Base-by-base conservation (phyloP, 2,797 vertebrate species). In the Erpetoichthys calabaricus region DNA sequence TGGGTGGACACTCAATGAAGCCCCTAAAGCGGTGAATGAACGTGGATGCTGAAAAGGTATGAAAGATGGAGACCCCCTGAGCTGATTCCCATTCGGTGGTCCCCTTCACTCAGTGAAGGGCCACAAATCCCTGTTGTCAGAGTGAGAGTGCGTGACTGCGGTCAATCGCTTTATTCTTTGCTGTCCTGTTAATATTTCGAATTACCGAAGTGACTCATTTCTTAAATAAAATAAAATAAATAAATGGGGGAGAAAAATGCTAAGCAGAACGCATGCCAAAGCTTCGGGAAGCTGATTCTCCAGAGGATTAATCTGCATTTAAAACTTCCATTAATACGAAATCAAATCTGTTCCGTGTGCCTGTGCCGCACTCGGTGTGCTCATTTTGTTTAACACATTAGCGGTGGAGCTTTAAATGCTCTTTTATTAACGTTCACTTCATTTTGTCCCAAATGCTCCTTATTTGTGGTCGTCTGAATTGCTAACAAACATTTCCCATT, bases 291-390 rank as follows among this genome's bases (percentile, higher is more conserved):
- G 82, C 81, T 77, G 77, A 81, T 84, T 89, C 84, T 80, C 77
- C 53, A 81, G 86, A 84, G 80, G 78, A 86, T 87, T 89, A 89
- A 84, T 81, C 73, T 80, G 87, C 85, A 85, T 89, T 87, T 84
- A 90, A 86, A 86, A 86, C 74, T 78, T 86, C 84, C 85, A 89
- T 91, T 91, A 91, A 89, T 89, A 87, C 86, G 66, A 70, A 68
- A 72, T 75, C 63, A 86, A 84, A 79, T 83, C 80, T 81, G 81
- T 89, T 89, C 80, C 87, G 87, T 74, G 69, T 68, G 65, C 60
- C 70, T 72, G 76, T 66, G 68, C 78, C 80, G 74, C 69, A 74
- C 73, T 69, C n/a, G 5, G 3, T 42, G 50, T 5, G 44, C 44
- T 44, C 51, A 52, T 59, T 85, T 79, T 77, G 70, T 80, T 79